phyloP scores from a whole-genome alignment of 2,888 invertebrate genomes.

The Cantharis rufa region DNA sequence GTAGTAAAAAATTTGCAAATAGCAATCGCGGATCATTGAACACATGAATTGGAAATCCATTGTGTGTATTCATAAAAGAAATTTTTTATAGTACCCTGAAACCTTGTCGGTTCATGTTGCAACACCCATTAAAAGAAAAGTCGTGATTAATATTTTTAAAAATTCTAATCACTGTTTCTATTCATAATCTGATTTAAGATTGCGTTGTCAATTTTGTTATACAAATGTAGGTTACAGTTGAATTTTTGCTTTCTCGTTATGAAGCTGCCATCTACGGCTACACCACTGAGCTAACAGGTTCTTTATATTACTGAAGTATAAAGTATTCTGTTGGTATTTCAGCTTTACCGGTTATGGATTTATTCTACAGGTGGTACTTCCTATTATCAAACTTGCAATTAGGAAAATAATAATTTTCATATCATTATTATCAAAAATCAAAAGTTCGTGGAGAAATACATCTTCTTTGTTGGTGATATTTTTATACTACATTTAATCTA shows the following conservation, averaged over 20 bases:
- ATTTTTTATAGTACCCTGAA: constrained; percentile 15
- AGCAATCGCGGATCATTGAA: constrained; percentile 11
- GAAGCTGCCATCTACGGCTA: not conserved
- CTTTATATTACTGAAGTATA: not conserved
- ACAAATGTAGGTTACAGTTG: constrained; percentile 3
- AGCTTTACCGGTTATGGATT: not conserved
- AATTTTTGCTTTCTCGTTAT: not conserved
- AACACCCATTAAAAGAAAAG: constrained; percentile 22
- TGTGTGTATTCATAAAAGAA: constrained; percentile 6
- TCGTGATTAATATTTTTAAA: constrained; percentile 18
- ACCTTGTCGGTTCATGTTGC: constrained; percentile 15
- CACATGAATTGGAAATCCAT: constrained; percentile 7
- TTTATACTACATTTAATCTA: too few relatives aligned
- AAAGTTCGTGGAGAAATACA: too few relatives aligned
- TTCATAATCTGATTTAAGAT: constrained; percentile 15
- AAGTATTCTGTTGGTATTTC: not conserved
- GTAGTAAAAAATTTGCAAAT: not conserved
- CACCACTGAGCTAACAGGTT: not conserved
- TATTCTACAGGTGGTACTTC: not conserved
- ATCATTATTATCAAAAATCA: too few relatives aligned
- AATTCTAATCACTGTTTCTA: constrained; percentile 16
- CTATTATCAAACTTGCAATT: not conserved
- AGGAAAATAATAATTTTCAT: not conserved
- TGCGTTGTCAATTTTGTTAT: constrained; percentile 6
- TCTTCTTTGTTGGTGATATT: too few relatives aligned